Conservation (phyloP, 2,113 vertebrate genomes). For the Centropus unirufus region DNA sequence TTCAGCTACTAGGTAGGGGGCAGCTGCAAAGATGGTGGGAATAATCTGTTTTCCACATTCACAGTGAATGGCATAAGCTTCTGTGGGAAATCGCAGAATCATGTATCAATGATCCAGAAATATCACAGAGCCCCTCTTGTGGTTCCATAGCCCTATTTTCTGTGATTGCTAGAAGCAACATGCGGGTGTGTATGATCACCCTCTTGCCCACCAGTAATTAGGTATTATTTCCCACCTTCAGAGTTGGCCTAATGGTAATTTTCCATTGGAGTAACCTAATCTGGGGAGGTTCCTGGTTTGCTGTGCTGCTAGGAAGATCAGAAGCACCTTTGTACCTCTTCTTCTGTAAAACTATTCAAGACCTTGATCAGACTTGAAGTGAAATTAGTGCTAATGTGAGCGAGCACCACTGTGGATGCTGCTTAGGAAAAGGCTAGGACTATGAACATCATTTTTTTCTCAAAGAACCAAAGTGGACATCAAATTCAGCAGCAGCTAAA, state of each 20-base stretch:
- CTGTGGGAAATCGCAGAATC: background rate
- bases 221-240: background rate
- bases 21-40: background rate
- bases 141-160: background rate
- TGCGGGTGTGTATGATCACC: background rate
- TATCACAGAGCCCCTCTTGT: fast-evolving
- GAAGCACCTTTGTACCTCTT: background rate
- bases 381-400: background rate
- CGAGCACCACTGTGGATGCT: background rate
- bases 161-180: background rate
- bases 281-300: background rate
- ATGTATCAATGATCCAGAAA: background rate
- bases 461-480: background rate
- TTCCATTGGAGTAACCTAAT: background rate
- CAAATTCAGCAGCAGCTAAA: background rate
- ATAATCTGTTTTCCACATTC: background rate
- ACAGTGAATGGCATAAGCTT: background rate
- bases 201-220: background rate
- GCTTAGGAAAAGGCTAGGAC: background rate
- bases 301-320: background rate
- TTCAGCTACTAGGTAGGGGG: background rate
- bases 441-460: background rate
- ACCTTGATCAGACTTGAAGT: background rate
- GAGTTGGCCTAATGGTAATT: background rate
- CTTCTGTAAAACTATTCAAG: background rate